Evolutionary conservation across 2,888 invertebrate species (phyloP).

Genomic region (Platycnemis pennipes): DNA sequence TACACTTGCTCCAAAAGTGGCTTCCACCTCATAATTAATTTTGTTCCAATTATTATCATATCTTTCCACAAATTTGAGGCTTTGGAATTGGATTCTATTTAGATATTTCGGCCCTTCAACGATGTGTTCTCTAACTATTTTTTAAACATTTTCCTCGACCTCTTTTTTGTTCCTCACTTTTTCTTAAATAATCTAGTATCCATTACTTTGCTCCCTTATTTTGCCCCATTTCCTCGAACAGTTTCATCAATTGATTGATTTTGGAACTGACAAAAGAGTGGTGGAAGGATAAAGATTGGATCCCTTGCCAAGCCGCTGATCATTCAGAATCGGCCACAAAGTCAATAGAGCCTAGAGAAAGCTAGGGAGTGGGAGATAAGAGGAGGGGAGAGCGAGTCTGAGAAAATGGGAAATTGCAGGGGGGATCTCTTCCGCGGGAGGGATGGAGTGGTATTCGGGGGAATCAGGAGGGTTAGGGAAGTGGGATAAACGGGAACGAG

Average conservation of each 20-base stretch:
- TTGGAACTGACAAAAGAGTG: background rate
- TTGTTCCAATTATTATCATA: no score
- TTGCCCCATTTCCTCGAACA: background rate
- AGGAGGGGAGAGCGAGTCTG: background rate
- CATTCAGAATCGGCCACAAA: constrained; percentile 52
- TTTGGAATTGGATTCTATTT: no score
- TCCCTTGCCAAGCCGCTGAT: constrained; percentile 54
- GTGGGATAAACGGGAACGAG: background rate
- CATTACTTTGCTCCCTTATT: background rate
- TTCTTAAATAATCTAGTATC: background rate
- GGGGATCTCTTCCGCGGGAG: background rate
- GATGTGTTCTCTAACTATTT: background rate
- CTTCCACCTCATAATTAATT: no score
- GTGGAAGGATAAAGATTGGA: background rate
- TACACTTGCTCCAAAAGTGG: no score
- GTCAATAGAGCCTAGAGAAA: constrained; percentile 33
- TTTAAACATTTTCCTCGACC: background rate
- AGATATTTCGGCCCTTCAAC: no score
- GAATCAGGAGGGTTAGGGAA: background rate
- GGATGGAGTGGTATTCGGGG: background rate
- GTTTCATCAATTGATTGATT: constrained; percentile 61
- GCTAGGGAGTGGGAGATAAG: background rate
- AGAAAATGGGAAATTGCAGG: constrained; percentile 1
- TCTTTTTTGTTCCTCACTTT: background rate
- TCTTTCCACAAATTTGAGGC: no score